These are phyloP conservation scores for Strongylocentrotus purpuratus DNA, from an alignment of 35 echinoderm and acorn worm species.

Conservation along the genomic window DNA sequence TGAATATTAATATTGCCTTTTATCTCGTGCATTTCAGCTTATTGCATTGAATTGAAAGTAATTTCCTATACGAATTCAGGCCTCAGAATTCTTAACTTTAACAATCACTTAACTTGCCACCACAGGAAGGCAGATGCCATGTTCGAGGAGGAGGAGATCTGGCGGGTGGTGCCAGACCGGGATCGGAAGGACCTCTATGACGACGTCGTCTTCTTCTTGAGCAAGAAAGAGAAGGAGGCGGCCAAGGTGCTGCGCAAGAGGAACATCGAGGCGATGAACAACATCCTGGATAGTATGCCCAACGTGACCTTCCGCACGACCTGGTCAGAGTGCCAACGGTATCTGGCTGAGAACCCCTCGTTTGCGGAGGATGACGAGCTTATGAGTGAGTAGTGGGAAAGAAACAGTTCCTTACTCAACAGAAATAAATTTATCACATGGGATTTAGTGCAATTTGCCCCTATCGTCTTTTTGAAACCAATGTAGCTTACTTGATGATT, in stretches of 20 bases:
- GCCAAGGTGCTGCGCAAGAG: constrained; percentile 76
- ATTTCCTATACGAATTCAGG: no score
- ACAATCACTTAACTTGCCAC: no score
- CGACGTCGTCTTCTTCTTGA: constrained; percentile 90
- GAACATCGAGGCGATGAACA: constrained; percentile 94
- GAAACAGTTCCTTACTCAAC: no score
- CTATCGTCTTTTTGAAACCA: no score
- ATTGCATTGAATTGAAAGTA: no score
- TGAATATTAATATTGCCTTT: no score
- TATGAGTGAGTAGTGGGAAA: constrained; percentile 69
- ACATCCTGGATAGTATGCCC: constrained; percentile 92
- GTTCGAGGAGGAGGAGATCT: constrained; percentile 92
- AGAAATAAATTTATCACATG: no score
- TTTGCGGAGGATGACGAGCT: constrained; percentile 98
- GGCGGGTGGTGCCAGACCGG: constrained; percentile 82
- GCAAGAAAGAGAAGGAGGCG: constrained; percentile 94
- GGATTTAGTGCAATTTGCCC: no score
- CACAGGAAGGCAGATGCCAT: constrained; percentile 84
- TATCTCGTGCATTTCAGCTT: no score
- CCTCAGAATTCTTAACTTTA: no score
- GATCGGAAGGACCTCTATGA: constrained; percentile 95
- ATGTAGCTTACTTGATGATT: no score
- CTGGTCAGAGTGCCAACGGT: constrained; percentile 96
- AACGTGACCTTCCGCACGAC: constrained; percentile 91
- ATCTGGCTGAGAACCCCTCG: constrained; percentile 89